These are phyloP conservation scores for Nemopilema nomurai DNA, from an alignment of 30 jellyfish, hydroid and myxozoan genomes.

Conservation along the genomic window DNA sequence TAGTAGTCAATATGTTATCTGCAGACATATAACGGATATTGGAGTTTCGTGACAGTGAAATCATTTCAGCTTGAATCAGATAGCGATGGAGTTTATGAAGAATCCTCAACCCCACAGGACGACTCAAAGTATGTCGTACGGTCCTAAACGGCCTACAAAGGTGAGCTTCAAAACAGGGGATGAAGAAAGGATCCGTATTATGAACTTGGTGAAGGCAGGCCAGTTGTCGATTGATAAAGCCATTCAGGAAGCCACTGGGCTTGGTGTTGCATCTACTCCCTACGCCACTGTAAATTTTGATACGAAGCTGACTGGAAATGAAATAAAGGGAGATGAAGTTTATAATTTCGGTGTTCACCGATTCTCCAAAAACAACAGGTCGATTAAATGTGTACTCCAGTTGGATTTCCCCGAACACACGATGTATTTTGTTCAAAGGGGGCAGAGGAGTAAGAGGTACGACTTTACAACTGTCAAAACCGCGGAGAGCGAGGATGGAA, in stretches of 20 bases:
- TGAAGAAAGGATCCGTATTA: slow-evolving; percentile 77
- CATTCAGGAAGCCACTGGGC: slow-evolving; percentile 72
- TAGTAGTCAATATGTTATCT: no score
- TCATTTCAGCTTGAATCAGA: background rate
- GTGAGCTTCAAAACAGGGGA: slow-evolving; percentile 82
- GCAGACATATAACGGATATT: background rate
- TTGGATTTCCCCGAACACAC: slow-evolving; percentile 87
- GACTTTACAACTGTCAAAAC: slow-evolving; percentile 53
- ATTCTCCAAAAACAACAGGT: slow-evolving; percentile 57
- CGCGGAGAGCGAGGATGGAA: slow-evolving; percentile 89
- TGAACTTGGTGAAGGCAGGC: slow-evolving; percentile 96
- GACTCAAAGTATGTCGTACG: slow-evolving; percentile 29
- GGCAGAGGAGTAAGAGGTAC: slow-evolving; percentile 63
- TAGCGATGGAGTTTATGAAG: background rate
- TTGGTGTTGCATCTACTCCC: slow-evolving; percentile 88
- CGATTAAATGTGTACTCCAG: slow-evolving; percentile 86
- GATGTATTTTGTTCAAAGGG: slow-evolving; percentile 71
- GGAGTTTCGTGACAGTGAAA: background rate
- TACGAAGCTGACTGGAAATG: background rate
- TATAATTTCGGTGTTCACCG: slow-evolving; percentile 86
- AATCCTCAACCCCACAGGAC: slow-evolving; percentile 27
- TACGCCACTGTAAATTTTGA: slow-evolving; percentile 49
- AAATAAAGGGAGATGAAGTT: slow-evolving; percentile 47
- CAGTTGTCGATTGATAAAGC: slow-evolving; percentile 85
- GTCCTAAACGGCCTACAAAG: slow-evolving; percentile 61